Percentiles rank a stretch among this genome's conserved stretches.
phyloP scores from a whole-genome alignment of 2,113 vertebrate species.

The Manacus vitellinus region DNA sequence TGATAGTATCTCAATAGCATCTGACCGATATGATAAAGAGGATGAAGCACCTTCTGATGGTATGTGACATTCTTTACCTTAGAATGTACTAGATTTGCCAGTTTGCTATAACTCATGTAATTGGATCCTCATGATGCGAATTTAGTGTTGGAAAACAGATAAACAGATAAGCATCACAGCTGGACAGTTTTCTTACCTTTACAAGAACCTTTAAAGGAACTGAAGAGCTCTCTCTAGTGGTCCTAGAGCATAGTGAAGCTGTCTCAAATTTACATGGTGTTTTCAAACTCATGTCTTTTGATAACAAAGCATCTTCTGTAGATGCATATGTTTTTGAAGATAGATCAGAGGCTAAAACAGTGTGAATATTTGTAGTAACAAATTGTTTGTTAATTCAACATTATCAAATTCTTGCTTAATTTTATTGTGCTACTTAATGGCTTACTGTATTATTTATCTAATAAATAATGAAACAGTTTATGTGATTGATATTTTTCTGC shows the following conservation, averaged over 20 bases:
- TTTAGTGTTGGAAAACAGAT: conserved; percentile 26
- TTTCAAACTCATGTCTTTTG: background rate
- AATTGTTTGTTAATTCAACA: conserved; percentile 74
- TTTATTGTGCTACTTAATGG: conserved; percentile 72
- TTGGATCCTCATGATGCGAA: background rate
- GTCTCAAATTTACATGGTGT: background rate
- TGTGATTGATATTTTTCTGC: conserved; percentile 64
- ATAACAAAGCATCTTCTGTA: conserved; percentile 24
- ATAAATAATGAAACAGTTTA: conserved; percentile 74
- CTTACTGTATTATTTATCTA: conserved; percentile 76
- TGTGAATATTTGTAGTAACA: conserved; percentile 60
- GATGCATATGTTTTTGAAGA: conserved; percentile 37
- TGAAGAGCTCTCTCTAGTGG: conserved; percentile 86
- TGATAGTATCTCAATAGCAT: conserved; percentile 85
- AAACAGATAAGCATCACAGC: conserved; percentile 31
- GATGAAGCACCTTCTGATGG: conserved; percentile 86
- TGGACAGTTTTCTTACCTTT: conserved; percentile 49
- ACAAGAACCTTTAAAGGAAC: conserved; percentile 71
- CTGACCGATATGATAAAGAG: conserved; percentile 88
- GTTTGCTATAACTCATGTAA: background rate
- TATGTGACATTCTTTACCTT: conserved; percentile 72
- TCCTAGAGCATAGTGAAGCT: conserved; percentile 39
- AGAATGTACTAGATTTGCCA: background rate
- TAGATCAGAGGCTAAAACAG: conserved; percentile 24
- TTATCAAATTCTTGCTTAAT: conserved; percentile 78